Evolutionary conservation across 2,888 invertebrate genomes (phyloP).

Genomic region (Azorinus chamasolen): DNA sequence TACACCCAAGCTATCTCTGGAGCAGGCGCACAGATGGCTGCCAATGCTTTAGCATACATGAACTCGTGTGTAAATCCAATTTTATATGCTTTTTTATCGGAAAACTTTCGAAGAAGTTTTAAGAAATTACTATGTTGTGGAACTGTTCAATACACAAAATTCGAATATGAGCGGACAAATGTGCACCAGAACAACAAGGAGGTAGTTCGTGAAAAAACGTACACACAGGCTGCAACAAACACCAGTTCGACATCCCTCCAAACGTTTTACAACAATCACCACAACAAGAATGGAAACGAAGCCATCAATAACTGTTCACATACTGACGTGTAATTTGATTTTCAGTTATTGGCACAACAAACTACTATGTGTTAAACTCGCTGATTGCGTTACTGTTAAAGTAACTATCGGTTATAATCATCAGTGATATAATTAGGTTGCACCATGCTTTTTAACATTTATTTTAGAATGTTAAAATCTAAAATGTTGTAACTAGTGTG

Average conservation of each 20-base stretch:
- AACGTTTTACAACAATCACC: constrained; percentile 34
- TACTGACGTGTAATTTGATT: constrained; percentile 56
- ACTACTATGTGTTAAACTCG: no score
- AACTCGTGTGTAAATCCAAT: constrained; percentile 98
- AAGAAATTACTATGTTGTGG: constrained; percentile 85
- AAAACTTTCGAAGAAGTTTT: constrained; percentile 97
- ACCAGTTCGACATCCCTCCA: constrained; percentile 47
- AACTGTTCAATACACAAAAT: constrained; percentile 62
- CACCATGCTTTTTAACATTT: no score
- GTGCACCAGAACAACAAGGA: constrained; percentile 34
- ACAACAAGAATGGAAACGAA: constrained; percentile 34
- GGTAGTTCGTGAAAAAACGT: constrained; percentile 25
- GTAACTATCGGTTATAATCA: no score
- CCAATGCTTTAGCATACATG: constrained; percentile 91
- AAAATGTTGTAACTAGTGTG: no score
- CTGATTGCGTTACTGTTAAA: no score
- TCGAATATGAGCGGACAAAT: constrained; percentile 81
- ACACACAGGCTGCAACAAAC: constrained; percentile 39
- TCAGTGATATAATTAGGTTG: no score
- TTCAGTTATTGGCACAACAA: no score
- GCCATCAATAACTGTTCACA: constrained; percentile 56
- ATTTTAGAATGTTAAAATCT: no score
- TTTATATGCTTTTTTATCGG: constrained; percentile 97
- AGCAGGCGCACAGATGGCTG: constrained; percentile 87
- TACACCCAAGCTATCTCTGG: constrained; percentile 89